Evolutionary conservation across 1,140 invertebrate genomes (phyloP).

Genomic region (Parasteatoda tepidariorum): DNA sequence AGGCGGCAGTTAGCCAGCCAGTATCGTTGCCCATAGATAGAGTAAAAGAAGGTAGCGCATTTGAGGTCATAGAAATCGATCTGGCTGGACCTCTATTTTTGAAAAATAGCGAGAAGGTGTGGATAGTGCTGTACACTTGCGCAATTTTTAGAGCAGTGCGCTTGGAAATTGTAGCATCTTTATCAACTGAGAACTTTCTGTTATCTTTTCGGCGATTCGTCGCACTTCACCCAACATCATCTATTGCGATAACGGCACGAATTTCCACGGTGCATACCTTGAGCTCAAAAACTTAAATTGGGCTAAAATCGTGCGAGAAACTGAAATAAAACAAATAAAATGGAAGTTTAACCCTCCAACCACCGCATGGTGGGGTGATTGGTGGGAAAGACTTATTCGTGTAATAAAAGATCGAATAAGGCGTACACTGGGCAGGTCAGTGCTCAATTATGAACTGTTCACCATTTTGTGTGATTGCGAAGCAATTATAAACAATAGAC

Average conservation of each 20-base stretch:
- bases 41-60: neutral
- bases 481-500: neutral
- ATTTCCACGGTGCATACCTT: neutral
- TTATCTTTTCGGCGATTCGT: neutral
- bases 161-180: neutral
- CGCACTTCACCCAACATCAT: neutral
- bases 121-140: neutral
- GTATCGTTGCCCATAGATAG: neutral
- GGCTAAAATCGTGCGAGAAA: neutral
- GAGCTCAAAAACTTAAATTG: neutral
- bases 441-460: neutral
- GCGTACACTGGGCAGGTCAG: neutral
- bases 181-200: neutral
- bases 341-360: neutral
- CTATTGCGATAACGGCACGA: neutral
- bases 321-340: neutral
- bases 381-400: neutral
- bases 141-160: neutral
- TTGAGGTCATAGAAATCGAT: neutral
- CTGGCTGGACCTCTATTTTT: neutral
- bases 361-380: neutral
- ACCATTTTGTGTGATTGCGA: neutral
- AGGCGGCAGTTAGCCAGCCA: too few relatives aligned
- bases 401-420: neutral
- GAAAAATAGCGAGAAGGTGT: neutral